Base-by-base conservation (phyloP, 1,140 invertebrate genomes). In the Proales similis region DNA sequence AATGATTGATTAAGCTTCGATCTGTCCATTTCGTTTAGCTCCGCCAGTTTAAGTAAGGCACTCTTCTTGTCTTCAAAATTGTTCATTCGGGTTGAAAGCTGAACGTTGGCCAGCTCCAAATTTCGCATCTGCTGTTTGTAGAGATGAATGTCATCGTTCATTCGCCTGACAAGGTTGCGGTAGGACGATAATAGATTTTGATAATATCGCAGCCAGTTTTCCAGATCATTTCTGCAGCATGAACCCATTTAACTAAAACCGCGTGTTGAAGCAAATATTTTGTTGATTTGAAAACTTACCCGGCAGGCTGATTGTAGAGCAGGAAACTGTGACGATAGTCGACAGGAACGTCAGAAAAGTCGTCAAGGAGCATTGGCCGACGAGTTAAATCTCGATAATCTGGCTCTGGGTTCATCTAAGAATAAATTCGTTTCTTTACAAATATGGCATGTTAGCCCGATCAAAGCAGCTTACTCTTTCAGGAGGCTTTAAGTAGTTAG, bases 41-140 rank as follows among this genome's bases (percentile, higher is more conserved):
- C 53, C 32, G 39, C 38, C 1, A 61, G 12, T 46, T 61, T 45
- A 5, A 45, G 14, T 29, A 61, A 46, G 33, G 24, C 53, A 22
- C 24, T 26, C 17, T 61, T 61, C 26, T 61, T 61, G n/a, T 61
- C 39, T 2, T 61, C 39, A 30, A 61, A 61, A 20, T 61, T 61
- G 9, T 30, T 45, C 38, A 61, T 61, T 45, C 20, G 32, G 3
- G 39, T 45, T 2, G 11, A 46, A 27, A 61, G 47, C n/a, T 61
- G 38, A 6, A 1, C 19, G 26, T 61, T 61, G 1, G 53, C 33
- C 14, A 45, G 12, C 26, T 43, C 39, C 17, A 61, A 45, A 19
- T 30, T 45, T 61, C 39, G 32, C 22, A 45, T 12, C 26, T 61
- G 53, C 36, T 61, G 39, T 29, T 45, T 26, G 22, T 45, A 61